phyloP scores from a whole-genome alignment of 2,888 invertebrate genomes.

The Zele albiditarsus region DNA sequence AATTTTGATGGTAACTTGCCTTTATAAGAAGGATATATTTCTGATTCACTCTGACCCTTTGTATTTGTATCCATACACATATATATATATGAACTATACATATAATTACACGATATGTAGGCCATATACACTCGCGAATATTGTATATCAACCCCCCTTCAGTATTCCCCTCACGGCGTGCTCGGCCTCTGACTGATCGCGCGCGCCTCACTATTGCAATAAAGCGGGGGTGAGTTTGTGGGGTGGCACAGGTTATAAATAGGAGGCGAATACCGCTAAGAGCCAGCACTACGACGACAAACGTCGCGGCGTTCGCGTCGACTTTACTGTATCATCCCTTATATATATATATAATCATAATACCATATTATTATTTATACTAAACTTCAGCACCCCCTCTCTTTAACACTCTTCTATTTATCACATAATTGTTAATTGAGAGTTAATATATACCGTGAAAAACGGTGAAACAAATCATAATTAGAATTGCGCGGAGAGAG shows the following conservation, averaged over 20 bases:
- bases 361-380: constrained; percentile 2
- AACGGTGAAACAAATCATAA: not conserved
- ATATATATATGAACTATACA: not conserved
- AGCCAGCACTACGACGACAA: constrained; percentile 66
- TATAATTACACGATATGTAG: constrained; percentile 29
- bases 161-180: constrained; percentile 12
- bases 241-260: constrained; percentile 65
- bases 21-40: not conserved
- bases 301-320: constrained; percentile 59
- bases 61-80: constrained; percentile 17
- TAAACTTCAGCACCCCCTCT: not conserved
- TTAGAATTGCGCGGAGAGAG: not conserved
- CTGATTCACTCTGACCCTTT: not conserved
- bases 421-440: not conserved
- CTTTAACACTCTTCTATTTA: not conserved
- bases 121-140: constrained; percentile 47
- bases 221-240: constrained; percentile 48
- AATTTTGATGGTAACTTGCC: not conserved
- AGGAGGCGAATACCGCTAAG: constrained; percentile 56
- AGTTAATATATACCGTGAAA: not conserved
- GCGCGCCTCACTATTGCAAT: constrained; percentile 47
- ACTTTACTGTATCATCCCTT: constrained; percentile 21
- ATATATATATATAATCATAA: not conserved
- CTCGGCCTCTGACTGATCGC: constrained; percentile 32
- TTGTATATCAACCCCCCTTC: constrained; percentile 42